These are phyloP conservation scores for Malurus splendens DNA, from an alignment of 2,797 vertebrate species.

Conservation along the genomic window DNA sequence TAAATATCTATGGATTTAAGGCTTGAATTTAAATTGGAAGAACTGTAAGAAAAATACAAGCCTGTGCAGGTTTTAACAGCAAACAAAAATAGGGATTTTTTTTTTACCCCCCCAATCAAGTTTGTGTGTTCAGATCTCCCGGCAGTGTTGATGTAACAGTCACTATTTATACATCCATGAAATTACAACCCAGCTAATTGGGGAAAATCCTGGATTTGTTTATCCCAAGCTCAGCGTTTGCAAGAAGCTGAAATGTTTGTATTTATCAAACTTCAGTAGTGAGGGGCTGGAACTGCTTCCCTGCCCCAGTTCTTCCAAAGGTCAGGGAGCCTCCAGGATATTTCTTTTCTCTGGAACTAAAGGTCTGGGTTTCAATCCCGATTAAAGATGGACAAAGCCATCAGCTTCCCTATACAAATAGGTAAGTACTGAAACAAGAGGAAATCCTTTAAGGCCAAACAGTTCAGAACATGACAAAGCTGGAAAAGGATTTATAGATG, in stretches of 20 bases:
- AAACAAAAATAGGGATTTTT: neutral
- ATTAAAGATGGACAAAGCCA: neutral
- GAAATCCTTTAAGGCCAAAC: neutral
- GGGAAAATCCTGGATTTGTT: neutral
- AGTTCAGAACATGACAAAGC: neutral
- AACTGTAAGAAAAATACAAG: neutral
- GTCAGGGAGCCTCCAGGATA: neutral
- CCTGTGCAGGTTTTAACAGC: neutral
- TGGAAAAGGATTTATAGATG: neutral
- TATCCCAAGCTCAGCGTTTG: neutral
- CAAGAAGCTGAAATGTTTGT: neutral
- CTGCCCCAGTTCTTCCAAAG: neutral
- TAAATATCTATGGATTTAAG: rapidly evolving
- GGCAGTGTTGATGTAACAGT: neutral
- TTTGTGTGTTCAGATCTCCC: neutral
- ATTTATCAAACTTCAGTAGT: neutral
- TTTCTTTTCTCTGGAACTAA: neutral
- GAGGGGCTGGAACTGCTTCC: neutral
- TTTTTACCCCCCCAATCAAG: neutral
- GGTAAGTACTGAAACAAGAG: neutral
- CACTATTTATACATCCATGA: neutral
- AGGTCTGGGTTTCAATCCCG: neutral
- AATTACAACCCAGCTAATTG: neutral
- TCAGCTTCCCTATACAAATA: neutral
- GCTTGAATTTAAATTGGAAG: neutral